Percentiles rank a stretch among this genome's conserved stretches.
These are phyloP conservation scores for Habroteleia sp. DNA, from an alignment of 2,888 invertebrate species.

Conservation along the genomic window DNA sequence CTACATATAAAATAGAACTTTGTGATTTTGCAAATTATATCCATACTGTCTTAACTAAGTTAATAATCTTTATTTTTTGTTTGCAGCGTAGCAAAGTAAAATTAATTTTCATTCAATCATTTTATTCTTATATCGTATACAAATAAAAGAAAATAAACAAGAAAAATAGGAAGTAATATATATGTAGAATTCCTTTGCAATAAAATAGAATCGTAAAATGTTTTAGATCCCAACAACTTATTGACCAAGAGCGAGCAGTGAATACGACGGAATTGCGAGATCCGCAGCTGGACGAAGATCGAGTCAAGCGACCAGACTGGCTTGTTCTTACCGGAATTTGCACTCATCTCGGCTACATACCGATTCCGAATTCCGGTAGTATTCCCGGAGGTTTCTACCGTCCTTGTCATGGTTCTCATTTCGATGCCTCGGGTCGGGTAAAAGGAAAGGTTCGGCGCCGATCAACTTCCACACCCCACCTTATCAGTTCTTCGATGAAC, in stretches of 20 bases:
- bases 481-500: constrained; percentile 83
- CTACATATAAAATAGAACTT: too few species aligned
- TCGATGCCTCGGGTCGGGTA: constrained; percentile 88
- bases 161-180: too few species aligned
- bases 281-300: constrained; percentile 86
- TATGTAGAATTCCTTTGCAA: too few species aligned
- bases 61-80: too few species aligned
- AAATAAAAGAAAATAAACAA: too few species aligned
- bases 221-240: constrained; percentile 84
- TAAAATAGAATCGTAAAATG: constrained; percentile 2
- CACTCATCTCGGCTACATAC: constrained; percentile 92
- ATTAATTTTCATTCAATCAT: too few species aligned
- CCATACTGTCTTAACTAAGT: too few species aligned
- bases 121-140: too few species aligned
- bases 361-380: constrained; percentile 87
- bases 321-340: constrained; percentile 90
- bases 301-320: constrained; percentile 87
- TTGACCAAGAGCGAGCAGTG: constrained; percentile 84
- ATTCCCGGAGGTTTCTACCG: constrained; percentile 89
- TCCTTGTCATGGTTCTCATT: constrained; percentile 93
- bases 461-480: constrained; percentile 86
- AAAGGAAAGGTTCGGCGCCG: constrained; percentile 90
- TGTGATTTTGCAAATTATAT: too few species aligned
- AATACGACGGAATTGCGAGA: constrained; percentile 85
- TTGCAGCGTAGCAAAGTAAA: too few species aligned